Conservation (phyloP, 1,140 invertebrate species). For the Samia ricini region DNA sequence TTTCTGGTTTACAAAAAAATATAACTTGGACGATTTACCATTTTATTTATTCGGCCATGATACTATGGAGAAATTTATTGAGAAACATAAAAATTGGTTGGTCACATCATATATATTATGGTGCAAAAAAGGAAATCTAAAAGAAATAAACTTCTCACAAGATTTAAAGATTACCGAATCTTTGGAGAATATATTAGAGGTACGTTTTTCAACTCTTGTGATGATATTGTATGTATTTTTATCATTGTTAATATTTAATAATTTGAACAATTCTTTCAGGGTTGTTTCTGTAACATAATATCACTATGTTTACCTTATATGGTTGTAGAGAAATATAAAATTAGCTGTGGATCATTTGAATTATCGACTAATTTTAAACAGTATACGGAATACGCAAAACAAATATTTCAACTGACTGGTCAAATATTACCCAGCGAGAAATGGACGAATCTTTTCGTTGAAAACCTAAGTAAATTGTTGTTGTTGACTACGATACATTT, state of each 20-base stretch:
- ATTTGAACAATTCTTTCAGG: slow-evolving; percentile 30
- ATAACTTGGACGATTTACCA: slow-evolving; percentile 45
- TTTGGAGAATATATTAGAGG: slow-evolving; percentile 45
- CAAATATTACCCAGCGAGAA: slow-evolving; percentile 47
- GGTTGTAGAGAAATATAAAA: slow-evolving; percentile 50
- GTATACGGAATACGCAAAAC: slow-evolving; percentile 31
- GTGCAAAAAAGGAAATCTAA: slow-evolving; percentile 42
- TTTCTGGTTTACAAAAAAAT: slow-evolving; percentile 48
- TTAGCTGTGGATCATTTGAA: slow-evolving; percentile 8
- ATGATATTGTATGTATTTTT: neutral
- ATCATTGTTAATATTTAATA: neutral
- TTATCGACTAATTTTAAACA: slow-evolving; percentile 16
- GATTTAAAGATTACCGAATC: neutral
- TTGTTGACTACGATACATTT: slow-evolving; percentile 40
- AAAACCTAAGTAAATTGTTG: slow-evolving; percentile 57
- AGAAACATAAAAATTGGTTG: slow-evolving; percentile 50
- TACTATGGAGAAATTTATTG: slow-evolving; percentile 32
- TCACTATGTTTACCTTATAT: slow-evolving; percentile 52
- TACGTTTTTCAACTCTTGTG: slow-evolving; percentile 8
- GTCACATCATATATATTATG: slow-evolving; percentile 52
- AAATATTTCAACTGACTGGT: slow-evolving; percentile 46
- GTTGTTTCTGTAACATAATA: slow-evolving; percentile 51
- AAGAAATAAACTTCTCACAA: slow-evolving; percentile 10
- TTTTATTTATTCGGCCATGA: slow-evolving; percentile 44
- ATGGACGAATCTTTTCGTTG: slow-evolving; percentile 55